Evolutionary conservation across 2,888 invertebrate species (phyloP).

Genomic region (Lacanobia wlatinum): DNA sequence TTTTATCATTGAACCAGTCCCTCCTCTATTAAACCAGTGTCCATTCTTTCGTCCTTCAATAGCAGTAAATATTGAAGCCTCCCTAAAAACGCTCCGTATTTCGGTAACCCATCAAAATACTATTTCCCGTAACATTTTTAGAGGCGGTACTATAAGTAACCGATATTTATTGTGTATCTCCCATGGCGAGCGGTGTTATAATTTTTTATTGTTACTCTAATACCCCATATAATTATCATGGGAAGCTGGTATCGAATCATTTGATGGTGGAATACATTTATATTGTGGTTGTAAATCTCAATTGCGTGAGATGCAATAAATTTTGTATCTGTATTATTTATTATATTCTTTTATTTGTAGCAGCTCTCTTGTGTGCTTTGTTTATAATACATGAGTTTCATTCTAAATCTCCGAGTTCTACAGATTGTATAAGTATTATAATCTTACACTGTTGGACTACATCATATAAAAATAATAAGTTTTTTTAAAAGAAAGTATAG

Average conservation of each 20-base stretch:
- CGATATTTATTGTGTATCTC: conserved; percentile 61
- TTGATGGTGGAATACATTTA: conserved; percentile 58
- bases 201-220: conserved; percentile 67
- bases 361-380: neutral
- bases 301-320: conserved; percentile 39
- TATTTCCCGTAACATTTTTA: conserved; percentile 51
- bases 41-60: neutral
- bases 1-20: neutral
- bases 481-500: no score
- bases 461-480: no score
- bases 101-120: conserved; percentile 39
- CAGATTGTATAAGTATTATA: neutral
- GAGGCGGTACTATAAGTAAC: conserved; percentile 49
- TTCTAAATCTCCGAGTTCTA: neutral
- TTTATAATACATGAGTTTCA: neutral
- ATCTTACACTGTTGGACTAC: no score
- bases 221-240: conserved; percentile 73
- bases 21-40: neutral
- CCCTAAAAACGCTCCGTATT: conserved; percentile 24
- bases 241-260: conserved; percentile 68
- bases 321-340: conserved; percentile 23
- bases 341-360: neutral
- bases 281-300: conserved; percentile 56
- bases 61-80: conserved; percentile 10
- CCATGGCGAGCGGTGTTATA: conserved; percentile 62